Evolutionary conservation across 1,140 invertebrate species (phyloP).

Genomic region (Aleiodes sp.): DNA sequence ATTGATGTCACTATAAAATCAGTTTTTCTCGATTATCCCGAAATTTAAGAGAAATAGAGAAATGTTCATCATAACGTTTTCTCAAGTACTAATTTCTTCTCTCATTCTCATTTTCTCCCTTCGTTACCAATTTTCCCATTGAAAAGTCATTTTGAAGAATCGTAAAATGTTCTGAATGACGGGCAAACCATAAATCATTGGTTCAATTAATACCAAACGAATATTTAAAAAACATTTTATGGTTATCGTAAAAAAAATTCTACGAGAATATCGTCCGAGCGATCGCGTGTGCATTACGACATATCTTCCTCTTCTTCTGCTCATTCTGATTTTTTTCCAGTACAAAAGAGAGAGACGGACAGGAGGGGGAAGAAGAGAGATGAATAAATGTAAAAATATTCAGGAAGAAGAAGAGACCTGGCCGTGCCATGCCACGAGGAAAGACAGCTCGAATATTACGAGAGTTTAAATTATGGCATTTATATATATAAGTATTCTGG

Average conservation of each 20-base stretch:
- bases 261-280: not conserved
- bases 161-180: too few relatives aligned
- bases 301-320: not conserved
- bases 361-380: not conserved
- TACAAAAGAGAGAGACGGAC: not conserved
- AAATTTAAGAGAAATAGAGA: too few relatives aligned
- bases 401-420: constrained; percentile 10
- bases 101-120: too few relatives aligned
- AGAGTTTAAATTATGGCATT: not conserved
- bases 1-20: too few relatives aligned
- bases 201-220: too few relatives aligned
- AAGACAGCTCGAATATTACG: constrained; percentile 19
- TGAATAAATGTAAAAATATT: constrained; percentile 21
- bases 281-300: constrained; percentile 2
- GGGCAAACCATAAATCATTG: too few relatives aligned
- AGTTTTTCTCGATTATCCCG: too few relatives aligned
- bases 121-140: too few relatives aligned
- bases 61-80: too few relatives aligned
- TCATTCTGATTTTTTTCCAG: constrained; percentile 2
- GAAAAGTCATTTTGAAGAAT: too few relatives aligned
- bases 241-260: not conserved
- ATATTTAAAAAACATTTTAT: too few relatives aligned
- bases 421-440: constrained; percentile 24
- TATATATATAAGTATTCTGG: not conserved
- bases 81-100: too few relatives aligned